A percentile compares a stretch with the other conserved stretches of the same genome.
These are phyloP conservation scores for Trematomus bernacchii DNA, from an alignment of 2,797 vertebrate species.

Conservation along the genomic window DNA sequence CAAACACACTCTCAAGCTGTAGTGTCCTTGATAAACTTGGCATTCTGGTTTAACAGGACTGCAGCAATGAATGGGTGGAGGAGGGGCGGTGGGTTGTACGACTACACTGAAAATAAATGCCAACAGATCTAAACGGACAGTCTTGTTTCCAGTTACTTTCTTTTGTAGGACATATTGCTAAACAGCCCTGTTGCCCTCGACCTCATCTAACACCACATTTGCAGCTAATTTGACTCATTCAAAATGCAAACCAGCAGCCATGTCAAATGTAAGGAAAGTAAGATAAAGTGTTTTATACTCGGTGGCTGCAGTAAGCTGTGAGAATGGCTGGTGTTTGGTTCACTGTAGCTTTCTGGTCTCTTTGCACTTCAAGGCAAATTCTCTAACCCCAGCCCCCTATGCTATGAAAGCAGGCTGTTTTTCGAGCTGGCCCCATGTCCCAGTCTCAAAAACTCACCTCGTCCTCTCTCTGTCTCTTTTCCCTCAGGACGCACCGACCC, in stretches of 20 bases:
- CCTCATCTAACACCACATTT: conserved; percentile 13
- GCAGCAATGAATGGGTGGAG: conserved; percentile 49
- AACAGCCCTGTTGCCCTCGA: conserved; percentile 38
- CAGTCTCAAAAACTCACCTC: conserved; percentile 80
- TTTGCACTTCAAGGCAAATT: conserved; percentile 99
- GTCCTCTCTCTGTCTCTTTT: conserved; percentile 77
- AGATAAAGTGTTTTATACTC: conserved; percentile 32
- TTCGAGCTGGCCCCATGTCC: conserved; percentile 72
- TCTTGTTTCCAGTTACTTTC: conserved; percentile 13
- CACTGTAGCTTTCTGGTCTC: conserved; percentile 99
- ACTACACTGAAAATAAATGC: conserved; percentile 23
- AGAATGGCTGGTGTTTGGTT: conserved; percentile 99
- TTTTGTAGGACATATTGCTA: neutral
- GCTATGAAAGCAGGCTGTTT: conserved; percentile 88
- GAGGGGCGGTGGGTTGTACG: conserved; percentile 34
- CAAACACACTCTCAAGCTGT: conserved; percentile 48
- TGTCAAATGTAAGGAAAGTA: conserved; percentile 28
- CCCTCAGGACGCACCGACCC: conserved; percentile 96
- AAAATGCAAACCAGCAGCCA: conserved; percentile 52
- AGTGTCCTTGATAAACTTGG: conserved; percentile 69
- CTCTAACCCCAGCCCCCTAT: conserved; percentile 99
- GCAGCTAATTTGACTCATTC: conserved; percentile 38
- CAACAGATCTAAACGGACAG: conserved; percentile 31
- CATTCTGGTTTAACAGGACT: conserved; percentile 68
- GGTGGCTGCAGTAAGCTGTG: conserved; percentile 95